A percentile compares a stretch with the other conserved stretches of the same genome.
Evolutionary conservation across 2,888 invertebrate genomes (phyloP).

Genomic region (Celastrina argiolus): DNA sequence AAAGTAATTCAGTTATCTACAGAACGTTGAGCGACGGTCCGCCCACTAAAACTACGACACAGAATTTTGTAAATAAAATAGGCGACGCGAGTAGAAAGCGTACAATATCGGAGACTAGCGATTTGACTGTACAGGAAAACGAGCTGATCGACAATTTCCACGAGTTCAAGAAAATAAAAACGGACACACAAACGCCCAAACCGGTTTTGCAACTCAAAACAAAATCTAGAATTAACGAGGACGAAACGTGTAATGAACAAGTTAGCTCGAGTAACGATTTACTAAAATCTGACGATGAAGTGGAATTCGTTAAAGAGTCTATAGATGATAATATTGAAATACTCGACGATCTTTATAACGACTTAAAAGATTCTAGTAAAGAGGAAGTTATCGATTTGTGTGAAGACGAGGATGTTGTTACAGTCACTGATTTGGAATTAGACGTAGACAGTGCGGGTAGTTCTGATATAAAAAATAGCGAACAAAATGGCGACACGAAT

Average conservation of each 20-base stretch:
- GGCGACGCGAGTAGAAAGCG: slow-evolving; percentile 55
- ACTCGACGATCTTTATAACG: slow-evolving; percentile 21
- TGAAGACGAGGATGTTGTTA: slow-evolving; percentile 58
- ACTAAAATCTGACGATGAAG: slow-evolving; percentile 7
- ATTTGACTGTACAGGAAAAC: slow-evolving; percentile 55
- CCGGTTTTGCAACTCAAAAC: slow-evolving; percentile 54
- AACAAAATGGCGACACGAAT: slow-evolving; percentile 39
- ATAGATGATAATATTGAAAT: slow-evolving; percentile 46
- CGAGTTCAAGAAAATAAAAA: slow-evolving; percentile 64
- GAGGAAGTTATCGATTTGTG: slow-evolving; percentile 63
- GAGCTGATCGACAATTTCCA: slow-evolving; percentile 64
- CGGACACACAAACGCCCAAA: slow-evolving; percentile 51
- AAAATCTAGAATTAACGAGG: slow-evolving; percentile 40
- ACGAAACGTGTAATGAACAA: not conserved
- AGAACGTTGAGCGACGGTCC: slow-evolving; percentile 53
- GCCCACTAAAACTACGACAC: slow-evolving; percentile 38
- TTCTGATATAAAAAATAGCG: slow-evolving; percentile 67
- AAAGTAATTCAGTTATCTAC: slow-evolving; percentile 68
- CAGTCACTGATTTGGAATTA: slow-evolving; percentile 47
- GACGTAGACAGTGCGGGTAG: slow-evolving; percentile 54
- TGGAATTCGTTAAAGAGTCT: slow-evolving; percentile 38
- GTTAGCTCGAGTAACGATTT: slow-evolving; percentile 10
- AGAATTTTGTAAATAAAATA: slow-evolving; percentile 43
- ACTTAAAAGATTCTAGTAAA: slow-evolving; percentile 6
- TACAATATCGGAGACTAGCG: slow-evolving; percentile 61